phyloP scores from a whole-genome alignment of 2,888 invertebrate species.

The Matsumyia berberina region DNA sequence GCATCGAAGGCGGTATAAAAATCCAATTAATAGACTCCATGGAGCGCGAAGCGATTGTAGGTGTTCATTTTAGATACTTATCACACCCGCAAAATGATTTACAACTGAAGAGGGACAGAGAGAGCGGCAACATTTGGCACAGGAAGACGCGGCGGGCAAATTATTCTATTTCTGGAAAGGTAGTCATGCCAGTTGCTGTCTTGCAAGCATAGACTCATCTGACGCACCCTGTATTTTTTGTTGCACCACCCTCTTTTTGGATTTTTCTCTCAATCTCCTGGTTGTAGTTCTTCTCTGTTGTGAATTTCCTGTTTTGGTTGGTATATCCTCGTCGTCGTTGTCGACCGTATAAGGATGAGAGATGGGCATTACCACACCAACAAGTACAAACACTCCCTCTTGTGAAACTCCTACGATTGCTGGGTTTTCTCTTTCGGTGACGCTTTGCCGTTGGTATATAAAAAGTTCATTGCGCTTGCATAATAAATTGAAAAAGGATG shows the following conservation, averaged over 20 bases:
- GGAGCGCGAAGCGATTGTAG: constrained; percentile 67
- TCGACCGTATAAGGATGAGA: constrained; percentile 36
- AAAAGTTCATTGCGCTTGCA: constrained; percentile 70
- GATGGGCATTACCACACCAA: constrained; percentile 2
- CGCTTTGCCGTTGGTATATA: constrained; percentile 50
- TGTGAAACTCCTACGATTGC: constrained; percentile 48
- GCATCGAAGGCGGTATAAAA: constrained; percentile 23
- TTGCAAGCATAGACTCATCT: constrained; percentile 5
- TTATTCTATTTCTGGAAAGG: constrained; percentile 50
- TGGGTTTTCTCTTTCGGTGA: background rate
- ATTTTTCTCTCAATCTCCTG: background rate
- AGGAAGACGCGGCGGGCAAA: constrained; percentile 4
- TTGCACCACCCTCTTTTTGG: too few relatives aligned
- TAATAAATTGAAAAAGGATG: constrained; percentile 58
- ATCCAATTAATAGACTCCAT: constrained; percentile 65
- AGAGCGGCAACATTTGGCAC: background rate
- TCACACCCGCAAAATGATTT: constrained; percentile 71
- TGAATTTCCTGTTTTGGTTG: constrained; percentile 61
- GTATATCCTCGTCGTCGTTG: constrained; percentile 44
- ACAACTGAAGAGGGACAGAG: constrained; percentile 23
- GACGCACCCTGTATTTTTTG: constrained; percentile 54
- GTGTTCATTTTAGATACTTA: constrained; percentile 71
- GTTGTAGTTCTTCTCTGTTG: constrained; percentile 33
- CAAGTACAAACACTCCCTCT: constrained; percentile 23
- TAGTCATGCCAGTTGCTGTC: constrained; percentile 23